Base-by-base conservation (phyloP, 2,888 invertebrate species). In the Osmoderma eremita region DNA sequence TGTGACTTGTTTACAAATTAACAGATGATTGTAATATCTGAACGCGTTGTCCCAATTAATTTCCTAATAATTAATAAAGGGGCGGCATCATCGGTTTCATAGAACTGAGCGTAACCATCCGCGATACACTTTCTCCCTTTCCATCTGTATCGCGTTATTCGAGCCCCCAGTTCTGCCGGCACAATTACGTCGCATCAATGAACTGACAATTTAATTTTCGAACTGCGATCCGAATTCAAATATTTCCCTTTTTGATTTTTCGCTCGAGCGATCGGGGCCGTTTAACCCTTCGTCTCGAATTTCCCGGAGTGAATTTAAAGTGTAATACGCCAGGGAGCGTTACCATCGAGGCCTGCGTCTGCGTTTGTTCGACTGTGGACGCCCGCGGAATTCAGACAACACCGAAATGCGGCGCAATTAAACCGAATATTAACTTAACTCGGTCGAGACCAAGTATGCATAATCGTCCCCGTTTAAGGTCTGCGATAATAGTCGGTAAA, bases 121-220 rank as follows among this genome's bases (percentile, higher is more conserved):
- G 36, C 30, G n/a, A n/a, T n/a, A 24, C 24, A 4, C 12, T 10
- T 17, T n/a, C 8, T 10, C 6, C 8, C 36, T 13, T 30, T 15
- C 45, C 58, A 22, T 22, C 13, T 3, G 45, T 42, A 58, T 10
- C 30, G 30, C 30, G 10, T 30, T 30, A 58, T 58, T 15, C 58
- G 58, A 58, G n/a, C 30, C 50, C 63, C 22, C 50, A 66, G 65
- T 67, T 49, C 68, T 65, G 63, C 62, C 45, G 51, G 64, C 67
- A 68, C 69, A 70, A 71, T 70, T 65, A 67, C 63, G 65, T 41
- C 63, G 67, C 69, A 65, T 65, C 67, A 69, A 63, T 66, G 67
- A 54, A 67, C 67, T 51, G 71, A 63, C 69, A 66, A 70, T 72
- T 70, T 71, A 67, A 68, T 72, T 72, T 67, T 58, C 63, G 64